Base-by-base conservation (phyloP, 2,113 vertebrate genomes). In the Gobius niger region DNA sequence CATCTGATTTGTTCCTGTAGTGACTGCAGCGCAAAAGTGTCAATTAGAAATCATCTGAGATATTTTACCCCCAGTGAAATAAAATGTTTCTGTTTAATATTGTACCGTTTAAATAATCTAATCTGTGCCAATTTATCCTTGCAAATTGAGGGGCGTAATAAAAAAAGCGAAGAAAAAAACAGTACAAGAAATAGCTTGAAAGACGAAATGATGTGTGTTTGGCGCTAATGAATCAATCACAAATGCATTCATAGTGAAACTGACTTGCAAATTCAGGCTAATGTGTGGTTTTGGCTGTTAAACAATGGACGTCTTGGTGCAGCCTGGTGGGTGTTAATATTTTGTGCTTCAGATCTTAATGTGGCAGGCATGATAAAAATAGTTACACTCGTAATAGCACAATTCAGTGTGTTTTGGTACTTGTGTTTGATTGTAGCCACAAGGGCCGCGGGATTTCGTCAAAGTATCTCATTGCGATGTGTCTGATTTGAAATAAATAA, bases 311-410 rank as follows among this genome's bases (percentile, higher is more conserved):
- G 24, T 40, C 54, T 57, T 19, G 54, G 54, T 57, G 54, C 54
- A 57, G 54, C 19, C 54, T 65, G 56, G 51, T 82, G 68, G 53
- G 47, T 70, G 64, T 76, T 59, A 73, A 9, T 65, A 54, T 54
- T 50, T 54, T 54, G 52, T 40, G 54, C 54, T 76, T 75, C 63
- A 59, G 78, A 82, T 87, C 16, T 15, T 86, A 84, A 83, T 84
- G 77, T 85, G 87, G 70, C 78, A 87, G 85, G 87, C 78, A 16
- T 72, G 77, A 78, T 90, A 77, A 85, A 89, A 90, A 89, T 85
- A 89, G 82, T 34, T 16, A 7, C 4, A 64, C 56, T 56, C 47
- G 54, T 59, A 6, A 63, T 51, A 63, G 44, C 68, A 57, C 49
- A 75, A 57, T 57, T 70, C 51, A 63, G 69, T 65, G 62, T 11